Conservation (phyloP, 1,140 invertebrate genomes). For the Aphaenogaster rudis region DNA sequence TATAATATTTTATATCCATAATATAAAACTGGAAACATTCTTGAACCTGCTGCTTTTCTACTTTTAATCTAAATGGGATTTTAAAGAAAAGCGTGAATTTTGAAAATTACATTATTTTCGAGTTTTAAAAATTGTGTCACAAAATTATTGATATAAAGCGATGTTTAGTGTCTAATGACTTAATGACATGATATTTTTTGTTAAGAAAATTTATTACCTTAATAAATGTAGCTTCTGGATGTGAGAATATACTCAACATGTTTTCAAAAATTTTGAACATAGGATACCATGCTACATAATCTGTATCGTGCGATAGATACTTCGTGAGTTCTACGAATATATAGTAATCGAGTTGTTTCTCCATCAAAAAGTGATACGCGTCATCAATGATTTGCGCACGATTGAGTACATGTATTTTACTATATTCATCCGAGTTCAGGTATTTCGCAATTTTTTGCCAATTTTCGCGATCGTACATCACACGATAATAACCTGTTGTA, state of each 20-base stretch:
- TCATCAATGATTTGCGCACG: not conserved
- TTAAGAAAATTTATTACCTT: not conserved
- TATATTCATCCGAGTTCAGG: not conserved
- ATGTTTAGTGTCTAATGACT: not conserved
- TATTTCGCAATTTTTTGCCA: not conserved
- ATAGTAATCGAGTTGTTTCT: not conserved
- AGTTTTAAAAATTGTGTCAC: no score
- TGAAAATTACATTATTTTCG: no score
- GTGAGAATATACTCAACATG: not conserved
- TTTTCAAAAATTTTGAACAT: not conserved
- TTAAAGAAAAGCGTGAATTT: no score
- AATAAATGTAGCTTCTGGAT: not conserved
- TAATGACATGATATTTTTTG: not conserved
- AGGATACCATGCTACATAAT: constrained; percentile 1
- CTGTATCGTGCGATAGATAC: not conserved
- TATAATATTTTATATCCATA: no score
- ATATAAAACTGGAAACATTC: no score
- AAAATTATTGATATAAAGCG: no score
- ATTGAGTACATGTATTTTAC: not conserved
- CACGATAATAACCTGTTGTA: not conserved
- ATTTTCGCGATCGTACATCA: not conserved
- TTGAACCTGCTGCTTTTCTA: no score
- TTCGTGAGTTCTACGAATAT: not conserved
- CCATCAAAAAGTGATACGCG: not conserved
- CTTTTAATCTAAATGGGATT: no score